These are phyloP conservation scores for Anthonomus grandis DNA, from an alignment of 1,140 invertebrate species.

Conservation along the genomic window DNA sequence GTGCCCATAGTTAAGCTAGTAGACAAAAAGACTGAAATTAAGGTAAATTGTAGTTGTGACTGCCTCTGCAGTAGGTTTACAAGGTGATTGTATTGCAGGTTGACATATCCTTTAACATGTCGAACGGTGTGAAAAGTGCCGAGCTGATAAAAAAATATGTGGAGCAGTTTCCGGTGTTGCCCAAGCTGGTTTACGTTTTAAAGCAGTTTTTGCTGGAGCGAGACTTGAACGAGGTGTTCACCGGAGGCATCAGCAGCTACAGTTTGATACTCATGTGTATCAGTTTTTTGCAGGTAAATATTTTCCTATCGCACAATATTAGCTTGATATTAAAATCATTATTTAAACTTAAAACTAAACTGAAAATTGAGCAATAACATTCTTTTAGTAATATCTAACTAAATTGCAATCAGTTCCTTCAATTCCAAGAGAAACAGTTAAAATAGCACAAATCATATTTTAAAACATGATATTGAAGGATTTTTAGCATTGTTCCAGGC, in stretches of 20 bases:
- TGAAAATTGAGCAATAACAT: no score
- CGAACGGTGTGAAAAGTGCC: conserved; percentile 90
- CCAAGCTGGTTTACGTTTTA: conserved; percentile 92
- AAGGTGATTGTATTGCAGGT: conserved; percentile 51
- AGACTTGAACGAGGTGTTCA: conserved; percentile 98
- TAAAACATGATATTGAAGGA: no score
- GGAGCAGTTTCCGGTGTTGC: conserved; percentile 75
- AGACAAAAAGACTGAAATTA: conserved; percentile 89
- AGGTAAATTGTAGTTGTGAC: conserved; percentile 37
- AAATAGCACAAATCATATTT: no score
- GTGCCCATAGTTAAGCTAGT: conserved; percentile 97
- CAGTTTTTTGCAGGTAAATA: conserved; percentile 82
- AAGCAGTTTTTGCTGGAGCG: conserved; percentile 97
- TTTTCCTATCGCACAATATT: no score
- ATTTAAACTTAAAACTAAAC: no score
- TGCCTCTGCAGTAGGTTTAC: background rate
- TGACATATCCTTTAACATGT: conserved; percentile 99
- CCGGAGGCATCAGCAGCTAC: conserved; percentile 97
- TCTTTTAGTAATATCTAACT: no score
- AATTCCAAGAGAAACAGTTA: no score
- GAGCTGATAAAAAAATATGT: conserved; percentile 81
- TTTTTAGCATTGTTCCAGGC: no score
- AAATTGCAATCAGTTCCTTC: no score
- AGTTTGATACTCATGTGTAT: conserved; percentile 98
- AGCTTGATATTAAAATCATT: no score